phyloP scores from a whole-genome alignment of 2,797 vertebrate genomes.

The Anas georgica region DNA sequence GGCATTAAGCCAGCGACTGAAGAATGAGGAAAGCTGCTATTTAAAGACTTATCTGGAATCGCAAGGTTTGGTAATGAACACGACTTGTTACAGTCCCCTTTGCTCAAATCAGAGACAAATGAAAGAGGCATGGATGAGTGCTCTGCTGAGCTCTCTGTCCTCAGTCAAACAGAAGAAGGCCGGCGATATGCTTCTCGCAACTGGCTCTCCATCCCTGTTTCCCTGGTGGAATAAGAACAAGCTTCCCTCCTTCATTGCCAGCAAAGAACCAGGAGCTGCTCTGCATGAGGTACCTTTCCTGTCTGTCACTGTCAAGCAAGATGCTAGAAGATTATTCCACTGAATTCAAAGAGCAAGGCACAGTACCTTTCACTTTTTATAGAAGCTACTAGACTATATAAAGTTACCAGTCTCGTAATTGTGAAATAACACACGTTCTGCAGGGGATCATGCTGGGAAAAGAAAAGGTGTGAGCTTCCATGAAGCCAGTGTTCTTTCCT shows the following conservation, averaged over 20 bases:
- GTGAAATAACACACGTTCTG: constrained; percentile 7
- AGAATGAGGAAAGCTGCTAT: constrained; percentile 55
- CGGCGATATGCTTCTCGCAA: background rate
- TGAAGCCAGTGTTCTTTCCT: background rate
- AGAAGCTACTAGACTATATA: background rate
- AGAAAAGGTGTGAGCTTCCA: constrained; percentile 30
- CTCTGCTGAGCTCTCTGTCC: background rate
- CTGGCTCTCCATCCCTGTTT: background rate
- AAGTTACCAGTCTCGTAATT: background rate
- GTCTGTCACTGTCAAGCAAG: background rate
- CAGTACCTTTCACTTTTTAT: background rate
- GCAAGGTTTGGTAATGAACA: constrained; percentile 39
- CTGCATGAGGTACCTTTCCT: background rate
- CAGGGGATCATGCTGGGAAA: constrained; percentile 34
- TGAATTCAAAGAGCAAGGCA: background rate
- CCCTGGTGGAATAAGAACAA: background rate
- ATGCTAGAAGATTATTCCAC: background rate
- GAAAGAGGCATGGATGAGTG: background rate
- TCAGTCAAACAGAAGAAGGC: background rate
- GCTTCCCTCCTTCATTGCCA: background rate
- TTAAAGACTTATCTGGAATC: constrained; percentile 58
- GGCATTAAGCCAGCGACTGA: constrained; percentile 44
- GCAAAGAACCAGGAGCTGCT: background rate
- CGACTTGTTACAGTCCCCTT: background rate
- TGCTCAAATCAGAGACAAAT: constrained; percentile 6